phyloP scores from a whole-genome alignment of 2,888 invertebrate genomes.

The Dasypolia templi region DNA sequence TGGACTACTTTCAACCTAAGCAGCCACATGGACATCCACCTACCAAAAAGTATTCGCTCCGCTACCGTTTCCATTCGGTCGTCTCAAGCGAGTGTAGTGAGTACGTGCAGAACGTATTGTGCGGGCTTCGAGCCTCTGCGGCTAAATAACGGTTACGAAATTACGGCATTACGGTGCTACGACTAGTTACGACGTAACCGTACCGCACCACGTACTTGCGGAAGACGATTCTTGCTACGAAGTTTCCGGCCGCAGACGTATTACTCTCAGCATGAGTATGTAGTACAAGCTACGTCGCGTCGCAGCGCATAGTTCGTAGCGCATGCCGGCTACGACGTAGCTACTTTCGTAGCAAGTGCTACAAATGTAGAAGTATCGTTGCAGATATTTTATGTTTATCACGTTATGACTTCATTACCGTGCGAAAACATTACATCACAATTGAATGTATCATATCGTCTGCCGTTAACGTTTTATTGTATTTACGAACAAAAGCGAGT shows the following conservation, averaged over 20 bases:
- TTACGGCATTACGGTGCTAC: constrained; percentile 13
- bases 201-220: no score
- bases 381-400: background rate
- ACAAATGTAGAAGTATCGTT: background rate
- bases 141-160: constrained; percentile 26
- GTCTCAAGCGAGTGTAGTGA: background rate
- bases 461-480: background rate
- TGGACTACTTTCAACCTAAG: background rate
- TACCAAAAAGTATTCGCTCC: constrained; percentile 1
- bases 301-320: constrained; percentile 4
- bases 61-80: constrained; percentile 19
- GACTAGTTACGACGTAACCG: constrained; percentile 18
- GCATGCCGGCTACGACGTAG: background rate
- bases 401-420: no score
- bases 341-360: background rate
- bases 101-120: constrained; percentile 28
- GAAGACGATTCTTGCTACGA: constrained; percentile 5
- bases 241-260: background rate
- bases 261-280: background rate
- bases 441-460: background rate
- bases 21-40: background rate
- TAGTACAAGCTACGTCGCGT: constrained; percentile 22
- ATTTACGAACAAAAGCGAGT: background rate
- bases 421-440: no score
- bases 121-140: constrained; percentile 7